These are phyloP conservation scores for Takifugu rubripes DNA, from an alignment of 2,797 vertebrate genomes.

Conservation along the genomic window DNA sequence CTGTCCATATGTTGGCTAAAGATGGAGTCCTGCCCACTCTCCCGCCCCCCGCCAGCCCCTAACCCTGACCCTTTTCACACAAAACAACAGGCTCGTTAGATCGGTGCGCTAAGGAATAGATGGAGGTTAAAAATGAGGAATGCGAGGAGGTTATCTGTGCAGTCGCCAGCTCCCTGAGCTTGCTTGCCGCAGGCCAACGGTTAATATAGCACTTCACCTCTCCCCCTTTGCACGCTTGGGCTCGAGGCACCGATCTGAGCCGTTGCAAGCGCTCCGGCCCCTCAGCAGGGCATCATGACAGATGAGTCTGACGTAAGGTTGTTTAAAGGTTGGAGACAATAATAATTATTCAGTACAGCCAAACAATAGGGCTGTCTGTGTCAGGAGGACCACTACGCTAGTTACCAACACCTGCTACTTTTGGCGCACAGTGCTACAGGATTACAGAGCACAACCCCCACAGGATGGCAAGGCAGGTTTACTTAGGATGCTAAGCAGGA, in stretches of 20 bases:
- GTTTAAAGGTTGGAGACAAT: slow-evolving; percentile 76
- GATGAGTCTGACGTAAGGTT: slow-evolving; percentile 75
- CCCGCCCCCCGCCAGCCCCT: slow-evolving; percentile 43
- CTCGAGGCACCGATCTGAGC: slow-evolving; percentile 51
- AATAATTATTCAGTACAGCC: slow-evolving; percentile 71
- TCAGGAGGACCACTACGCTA: slow-evolving; percentile 36
- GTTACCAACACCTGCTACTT: slow-evolving; percentile 63
- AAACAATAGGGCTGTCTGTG: slow-evolving; percentile 62
- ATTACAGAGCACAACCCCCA: slow-evolving; percentile 54
- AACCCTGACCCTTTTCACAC: slow-evolving; percentile 42
- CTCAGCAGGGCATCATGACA: slow-evolving; percentile 65
- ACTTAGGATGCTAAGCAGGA: slow-evolving; percentile 52
- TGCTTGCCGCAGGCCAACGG: slow-evolving; percentile 64
- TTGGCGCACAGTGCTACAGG: slow-evolving; percentile 51
- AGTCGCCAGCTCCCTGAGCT: slow-evolving; percentile 33
- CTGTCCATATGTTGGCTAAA: slow-evolving; percentile 72
- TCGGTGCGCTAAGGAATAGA: slow-evolving; percentile 46
- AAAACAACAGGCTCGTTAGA: slow-evolving; percentile 62
- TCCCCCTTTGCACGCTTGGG: slow-evolving; percentile 46
- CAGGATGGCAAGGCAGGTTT: slow-evolving; percentile 39
- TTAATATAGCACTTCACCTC: slow-evolving; percentile 70
- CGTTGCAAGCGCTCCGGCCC: slow-evolving; percentile 45
- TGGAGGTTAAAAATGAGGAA: slow-evolving; percentile 49
- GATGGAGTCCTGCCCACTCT: slow-evolving; percentile 53
- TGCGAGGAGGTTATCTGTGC: slow-evolving; percentile 28